These are phyloP conservation scores for Machimus atricapillus DNA, from an alignment of 2,888 invertebrate genomes.

Conservation along the genomic window DNA sequence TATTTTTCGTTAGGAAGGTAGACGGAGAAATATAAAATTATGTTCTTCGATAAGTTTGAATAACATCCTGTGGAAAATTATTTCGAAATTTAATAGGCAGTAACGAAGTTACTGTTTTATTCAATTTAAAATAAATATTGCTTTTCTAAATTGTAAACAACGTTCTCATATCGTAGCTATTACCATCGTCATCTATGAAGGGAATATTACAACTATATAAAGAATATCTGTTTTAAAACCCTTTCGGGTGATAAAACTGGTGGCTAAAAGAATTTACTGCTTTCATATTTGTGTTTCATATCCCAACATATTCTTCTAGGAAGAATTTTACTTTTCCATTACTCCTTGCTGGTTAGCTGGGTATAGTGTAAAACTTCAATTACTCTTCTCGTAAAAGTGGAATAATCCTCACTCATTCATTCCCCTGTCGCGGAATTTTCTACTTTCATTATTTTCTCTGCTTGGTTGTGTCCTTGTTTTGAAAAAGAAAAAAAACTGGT, in stretches of 20 bases:
- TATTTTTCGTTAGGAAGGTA: neutral
- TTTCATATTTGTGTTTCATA: neutral
- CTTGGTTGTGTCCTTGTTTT: neutral
- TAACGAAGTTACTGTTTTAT: no score
- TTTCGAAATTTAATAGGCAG: neutral
- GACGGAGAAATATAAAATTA: neutral
- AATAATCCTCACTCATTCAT: neutral
- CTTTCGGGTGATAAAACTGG: neutral
- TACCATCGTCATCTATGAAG: neutral
- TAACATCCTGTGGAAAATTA: neutral
- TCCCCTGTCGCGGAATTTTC: neutral
- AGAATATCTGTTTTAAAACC: neutral
- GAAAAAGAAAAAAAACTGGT: neutral
- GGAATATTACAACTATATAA: neutral
- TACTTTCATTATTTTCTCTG: neutral
- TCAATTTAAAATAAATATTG: neutral
- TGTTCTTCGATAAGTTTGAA: neutral
- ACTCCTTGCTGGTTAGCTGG: neutral
- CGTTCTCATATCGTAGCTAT: neutral
- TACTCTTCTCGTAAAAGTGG: neutral
- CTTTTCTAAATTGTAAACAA: neutral
- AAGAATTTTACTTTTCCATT: neutral
- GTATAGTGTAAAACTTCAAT: neutral
- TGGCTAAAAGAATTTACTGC: neutral
- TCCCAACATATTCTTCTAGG: neutral